These are phyloP conservation scores for Aleiodes sp. DNA, from an alignment of 1,140 invertebrate species.

Conservation along the genomic window DNA sequence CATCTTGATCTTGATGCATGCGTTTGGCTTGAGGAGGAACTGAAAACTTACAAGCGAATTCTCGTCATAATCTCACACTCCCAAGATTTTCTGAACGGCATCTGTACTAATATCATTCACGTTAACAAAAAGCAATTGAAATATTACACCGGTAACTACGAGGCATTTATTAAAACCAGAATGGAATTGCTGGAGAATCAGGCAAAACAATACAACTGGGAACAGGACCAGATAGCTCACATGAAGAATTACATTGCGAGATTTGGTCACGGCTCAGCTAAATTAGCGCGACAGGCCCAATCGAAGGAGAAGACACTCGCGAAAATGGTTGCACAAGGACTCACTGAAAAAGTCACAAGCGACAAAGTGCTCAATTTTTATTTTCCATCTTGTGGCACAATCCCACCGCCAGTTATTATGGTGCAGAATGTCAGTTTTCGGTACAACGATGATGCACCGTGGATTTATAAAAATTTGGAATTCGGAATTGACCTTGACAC, in stretches of 20 bases:
- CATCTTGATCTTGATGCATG: constrained; percentile 99
- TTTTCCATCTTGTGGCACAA: constrained; percentile 95
- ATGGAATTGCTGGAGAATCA: constrained; percentile 98
- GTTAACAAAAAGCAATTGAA: constrained; percentile 93
- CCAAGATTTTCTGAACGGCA: constrained; percentile 99
- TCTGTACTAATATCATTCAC: constrained; percentile 99
- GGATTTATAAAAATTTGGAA: constrained; percentile 97
- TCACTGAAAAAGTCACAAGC: constrained; percentile 91
- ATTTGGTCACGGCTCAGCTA: constrained; percentile 99
- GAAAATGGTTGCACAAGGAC: constrained; percentile 97
- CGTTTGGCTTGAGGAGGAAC: constrained; percentile 99
- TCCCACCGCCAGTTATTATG: constrained; percentile 99
- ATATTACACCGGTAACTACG: constrained; percentile 97
- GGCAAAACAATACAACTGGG: constrained; percentile 99
- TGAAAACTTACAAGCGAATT: constrained; percentile 96
- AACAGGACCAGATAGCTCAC: constrained; percentile 98
- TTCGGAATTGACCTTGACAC: constrained; percentile 99
- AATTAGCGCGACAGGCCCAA: constrained; percentile 97
- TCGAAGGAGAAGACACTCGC: constrained; percentile 99
- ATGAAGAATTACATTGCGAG: constrained; percentile 99
- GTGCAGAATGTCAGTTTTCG: constrained; percentile 96
- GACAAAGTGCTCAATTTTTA: constrained; percentile 95
- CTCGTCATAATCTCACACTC: constrained; percentile 99
- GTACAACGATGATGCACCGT: constrained; percentile 87
- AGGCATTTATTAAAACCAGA: constrained; percentile 85